A percentile compares a stretch with the other conserved stretches of the same genome.
Evolutionary conservation across 2,113 vertebrate species (phyloP).

Genomic region (Daphoenositta chrysoptera): DNA sequence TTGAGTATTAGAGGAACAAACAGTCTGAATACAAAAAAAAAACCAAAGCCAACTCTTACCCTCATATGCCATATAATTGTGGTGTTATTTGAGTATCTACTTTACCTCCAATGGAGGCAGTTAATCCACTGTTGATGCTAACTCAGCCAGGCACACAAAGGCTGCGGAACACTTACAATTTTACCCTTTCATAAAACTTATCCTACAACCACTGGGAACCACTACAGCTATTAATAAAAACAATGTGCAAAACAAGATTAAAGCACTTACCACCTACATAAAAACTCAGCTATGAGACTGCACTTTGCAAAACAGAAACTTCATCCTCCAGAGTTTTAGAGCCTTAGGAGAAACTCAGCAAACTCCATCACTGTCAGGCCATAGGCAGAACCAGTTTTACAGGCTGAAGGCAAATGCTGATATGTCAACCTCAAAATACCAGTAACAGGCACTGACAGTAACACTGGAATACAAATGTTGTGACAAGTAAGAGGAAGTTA

Average conservation of each 20-base stretch:
- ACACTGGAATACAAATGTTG: not conserved
- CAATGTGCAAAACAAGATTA: not conserved
- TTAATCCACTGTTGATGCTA: not conserved
- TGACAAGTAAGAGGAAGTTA: not conserved
- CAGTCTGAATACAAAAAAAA: not conserved
- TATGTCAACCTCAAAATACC: not conserved
- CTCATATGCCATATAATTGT: not conserved
- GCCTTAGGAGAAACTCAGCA: not conserved
- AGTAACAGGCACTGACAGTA: not conserved
- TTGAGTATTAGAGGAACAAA: not conserved
- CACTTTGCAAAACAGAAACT: not conserved
- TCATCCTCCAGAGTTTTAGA: not conserved
- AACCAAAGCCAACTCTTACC: accelerated
- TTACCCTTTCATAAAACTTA: not conserved
- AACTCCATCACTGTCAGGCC: not conserved
- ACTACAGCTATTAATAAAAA: not conserved
- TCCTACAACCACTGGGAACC: not conserved
- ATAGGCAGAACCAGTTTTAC: not conserved
- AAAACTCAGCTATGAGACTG: not conserved
- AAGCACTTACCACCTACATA: not conserved
- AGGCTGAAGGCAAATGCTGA: not conserved
- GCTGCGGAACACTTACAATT: not conserved
- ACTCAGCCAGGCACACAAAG: not conserved
- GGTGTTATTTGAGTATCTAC: not conserved
- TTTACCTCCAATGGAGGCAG: not conserved